Base-by-base conservation (phyloP, 2,797 vertebrate species). In the Schizopygopsis pylzovi region DNA sequence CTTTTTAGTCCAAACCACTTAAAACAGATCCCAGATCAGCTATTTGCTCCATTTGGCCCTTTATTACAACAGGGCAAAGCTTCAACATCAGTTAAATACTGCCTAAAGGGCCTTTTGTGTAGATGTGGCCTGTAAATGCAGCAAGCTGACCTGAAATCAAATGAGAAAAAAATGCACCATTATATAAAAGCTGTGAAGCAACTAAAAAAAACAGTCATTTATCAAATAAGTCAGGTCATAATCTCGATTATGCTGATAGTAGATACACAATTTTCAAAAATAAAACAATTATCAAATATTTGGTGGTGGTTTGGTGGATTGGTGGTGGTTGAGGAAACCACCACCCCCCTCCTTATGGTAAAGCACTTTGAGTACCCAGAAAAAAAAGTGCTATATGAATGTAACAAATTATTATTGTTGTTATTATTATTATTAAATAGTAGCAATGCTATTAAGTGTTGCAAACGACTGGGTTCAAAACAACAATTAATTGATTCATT, bases 1-100 rank as follows among this genome's bases (percentile, higher is more conserved):
- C 89, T 88, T 92, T 92, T 90, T 91, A 92, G 92, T 91, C 86
- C 90, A 92, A 91, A 91, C 88, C 88, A 49, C 79, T 86, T 72
- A 81, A 59, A 85, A 45, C 70, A 89, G 88, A 91, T 86, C 87
- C 85, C 89, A 88, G 91, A 93, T 93, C 93, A 83, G 82, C 82
- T 76, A 83, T 83, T 83, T 47, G 25, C 54, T 73, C 56, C 16
- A 49, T 63, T 83, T 83, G 56, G 28, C 20, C 43, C 13, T 76
- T 83, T 76, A 76, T 65, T 65, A 65, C 71, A 83, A 76, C 72
- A 83, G 82, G 59, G 25, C 71, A 83, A 49, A 45, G 56, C 82
- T 76, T 83, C 56, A 39, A 28, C 56, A 83, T 83, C 18, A 49
- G 72, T 83, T 76, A 65, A 83, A 83, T 76, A 75, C 25, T 61